Percentiles rank a stretch among this genome's conserved stretches.
These are phyloP conservation scores for Plagodis dolabraria DNA, from an alignment of 2,888 invertebrate genomes.

Conservation along the genomic window DNA sequence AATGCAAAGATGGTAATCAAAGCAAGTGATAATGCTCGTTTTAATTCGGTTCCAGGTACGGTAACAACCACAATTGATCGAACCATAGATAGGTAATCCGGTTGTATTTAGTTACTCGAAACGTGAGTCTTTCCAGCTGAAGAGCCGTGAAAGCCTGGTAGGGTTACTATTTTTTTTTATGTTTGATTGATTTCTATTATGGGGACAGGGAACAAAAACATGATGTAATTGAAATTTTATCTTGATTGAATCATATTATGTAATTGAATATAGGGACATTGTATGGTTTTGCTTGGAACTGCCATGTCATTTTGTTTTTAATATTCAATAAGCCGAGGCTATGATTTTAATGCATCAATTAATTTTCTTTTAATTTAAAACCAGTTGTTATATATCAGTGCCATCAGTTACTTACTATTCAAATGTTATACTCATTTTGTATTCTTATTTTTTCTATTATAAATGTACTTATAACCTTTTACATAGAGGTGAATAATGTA, in stretches of 20 bases:
- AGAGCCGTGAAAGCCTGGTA: too few species aligned
- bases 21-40: too few species aligned
- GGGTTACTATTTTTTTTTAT: too few species aligned
- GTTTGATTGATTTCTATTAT: too few species aligned
- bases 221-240: neutral
- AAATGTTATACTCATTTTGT: conserved; percentile 42
- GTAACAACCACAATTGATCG: too few species aligned
- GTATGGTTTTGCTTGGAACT: conserved; percentile 6
- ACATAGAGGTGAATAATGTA: conserved; percentile 27
- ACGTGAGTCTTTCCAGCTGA: too few species aligned
- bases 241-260: neutral
- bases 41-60: too few species aligned
- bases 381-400: conserved; percentile 38
- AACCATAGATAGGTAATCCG: too few species aligned
- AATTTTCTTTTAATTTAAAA: conserved; percentile 3
- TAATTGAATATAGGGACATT: neutral
- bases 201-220: too few species aligned
- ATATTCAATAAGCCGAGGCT: conserved; percentile 15
- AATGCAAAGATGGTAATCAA: too few species aligned
- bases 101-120: too few species aligned
- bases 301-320: neutral
- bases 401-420: conserved; percentile 39
- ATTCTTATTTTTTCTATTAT: conserved; percentile 33
- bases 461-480: conserved; percentile 33
- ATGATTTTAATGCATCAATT: conserved; percentile 15